These are phyloP conservation scores for Spisula solida DNA, from an alignment of 2,888 invertebrate species.

Conservation along the genomic window DNA sequence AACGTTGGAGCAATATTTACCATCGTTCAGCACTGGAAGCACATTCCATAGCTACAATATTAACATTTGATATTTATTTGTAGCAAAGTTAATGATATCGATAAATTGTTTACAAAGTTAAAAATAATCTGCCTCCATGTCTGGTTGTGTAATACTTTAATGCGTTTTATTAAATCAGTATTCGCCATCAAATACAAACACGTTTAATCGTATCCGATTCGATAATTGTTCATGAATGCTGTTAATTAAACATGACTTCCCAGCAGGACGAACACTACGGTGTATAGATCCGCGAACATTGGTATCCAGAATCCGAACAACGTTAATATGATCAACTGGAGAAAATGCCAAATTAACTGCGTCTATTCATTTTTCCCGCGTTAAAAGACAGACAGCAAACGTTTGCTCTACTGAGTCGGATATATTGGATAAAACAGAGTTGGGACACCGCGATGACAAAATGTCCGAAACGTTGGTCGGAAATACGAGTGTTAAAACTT, in stretches of 20 bases:
- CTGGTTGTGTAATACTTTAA: not conserved
- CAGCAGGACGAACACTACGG: not conserved
- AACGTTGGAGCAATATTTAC: not conserved
- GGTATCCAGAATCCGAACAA: not conserved
- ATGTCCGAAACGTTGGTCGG: conserved; percentile 55
- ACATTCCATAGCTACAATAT: not conserved
- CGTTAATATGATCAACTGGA: conserved; percentile 35
- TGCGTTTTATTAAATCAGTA: not conserved
- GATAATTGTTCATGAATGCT: not conserved
- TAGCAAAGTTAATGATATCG: not conserved
- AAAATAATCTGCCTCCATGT: not conserved
- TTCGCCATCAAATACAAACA: not conserved
- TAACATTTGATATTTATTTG: not conserved
- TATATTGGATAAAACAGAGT: conserved; percentile 62
- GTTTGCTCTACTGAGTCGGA: conserved; percentile 56
- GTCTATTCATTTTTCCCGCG: conserved; percentile 30
- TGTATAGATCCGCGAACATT: not conserved
- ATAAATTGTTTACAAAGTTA: not conserved
- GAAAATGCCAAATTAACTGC: conserved; percentile 50
- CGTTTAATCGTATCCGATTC: not conserved
- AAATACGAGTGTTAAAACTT: conserved; percentile 43
- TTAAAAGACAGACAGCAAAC: conserved; percentile 58
- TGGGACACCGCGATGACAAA: conserved; percentile 48
- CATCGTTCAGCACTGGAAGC: not conserved
- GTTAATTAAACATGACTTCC: conserved; percentile 4